These are phyloP conservation scores for Macaca nemestrina DNA, from an alignment of 2,113 vertebrate genomes.

Conservation along the genomic window DNA sequence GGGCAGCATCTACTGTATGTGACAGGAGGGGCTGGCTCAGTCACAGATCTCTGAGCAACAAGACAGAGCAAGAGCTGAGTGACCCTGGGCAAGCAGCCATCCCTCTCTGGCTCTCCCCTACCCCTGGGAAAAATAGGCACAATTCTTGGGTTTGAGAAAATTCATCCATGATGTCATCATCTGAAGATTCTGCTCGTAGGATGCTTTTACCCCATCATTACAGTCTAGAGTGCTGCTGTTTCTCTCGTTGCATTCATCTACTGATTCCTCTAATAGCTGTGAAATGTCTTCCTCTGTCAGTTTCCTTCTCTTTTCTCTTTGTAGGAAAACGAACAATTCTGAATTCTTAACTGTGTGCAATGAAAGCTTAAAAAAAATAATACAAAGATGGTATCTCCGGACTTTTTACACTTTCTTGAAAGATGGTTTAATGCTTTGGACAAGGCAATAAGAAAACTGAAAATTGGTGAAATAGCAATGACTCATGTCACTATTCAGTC, in stretches of 20 bases:
- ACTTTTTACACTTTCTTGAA: background rate
- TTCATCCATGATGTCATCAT: background rate
- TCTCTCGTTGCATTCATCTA: no score
- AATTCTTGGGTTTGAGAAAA: background rate
- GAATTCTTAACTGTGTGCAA: background rate
- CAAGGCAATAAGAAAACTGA: background rate
- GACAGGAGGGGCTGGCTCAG: background rate
- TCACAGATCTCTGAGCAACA: background rate
- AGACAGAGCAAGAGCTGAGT: background rate
- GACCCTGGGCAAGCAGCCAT: background rate
- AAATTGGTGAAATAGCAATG: background rate
- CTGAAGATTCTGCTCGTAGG: background rate
- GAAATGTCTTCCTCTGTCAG: background rate
- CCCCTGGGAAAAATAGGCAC: background rate
- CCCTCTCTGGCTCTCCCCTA: background rate
- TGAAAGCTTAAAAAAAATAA: background rate
- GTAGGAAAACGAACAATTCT: conserved; percentile 24
- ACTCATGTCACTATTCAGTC: background rate
- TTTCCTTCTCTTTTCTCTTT: background rate
- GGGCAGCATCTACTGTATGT: background rate
- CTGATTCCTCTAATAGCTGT: background rate
- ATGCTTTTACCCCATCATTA: background rate
- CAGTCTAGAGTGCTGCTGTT: background rate
- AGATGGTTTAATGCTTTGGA: background rate
- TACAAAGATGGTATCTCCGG: background rate